Evolutionary conservation across 2,888 invertebrate genomes (phyloP).

Genomic region (Lamellibrachia columna): DNA sequence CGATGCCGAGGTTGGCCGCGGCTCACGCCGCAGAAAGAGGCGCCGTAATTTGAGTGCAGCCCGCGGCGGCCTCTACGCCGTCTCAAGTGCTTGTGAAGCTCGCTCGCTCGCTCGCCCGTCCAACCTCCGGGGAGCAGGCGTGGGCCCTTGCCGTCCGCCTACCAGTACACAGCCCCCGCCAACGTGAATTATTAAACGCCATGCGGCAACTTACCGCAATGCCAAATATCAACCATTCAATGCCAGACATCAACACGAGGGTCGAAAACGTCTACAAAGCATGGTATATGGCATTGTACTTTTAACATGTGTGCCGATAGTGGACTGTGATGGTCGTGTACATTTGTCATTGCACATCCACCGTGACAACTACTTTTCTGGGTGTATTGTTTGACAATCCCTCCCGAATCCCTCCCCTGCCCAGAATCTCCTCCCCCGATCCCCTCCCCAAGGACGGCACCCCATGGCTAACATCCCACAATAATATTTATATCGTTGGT

Average conservation of each 20-base stretch:
- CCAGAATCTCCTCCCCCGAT: too few relatives aligned
- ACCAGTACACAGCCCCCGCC: not conserved
- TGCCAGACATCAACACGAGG: not conserved
- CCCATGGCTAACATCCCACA: too few relatives aligned
- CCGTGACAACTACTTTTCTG: too few relatives aligned
- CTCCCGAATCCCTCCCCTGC: too few relatives aligned
- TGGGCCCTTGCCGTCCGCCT: not conserved
- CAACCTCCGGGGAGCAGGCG: not conserved
- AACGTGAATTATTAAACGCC: not conserved
- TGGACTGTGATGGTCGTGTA: too few relatives aligned
- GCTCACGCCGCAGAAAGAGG: not conserved
- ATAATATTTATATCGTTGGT: too few relatives aligned
- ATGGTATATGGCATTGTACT: not conserved
- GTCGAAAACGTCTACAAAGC: not conserved
- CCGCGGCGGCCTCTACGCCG: not conserved
- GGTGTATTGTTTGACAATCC: too few relatives aligned
- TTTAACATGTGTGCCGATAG: too few relatives aligned
- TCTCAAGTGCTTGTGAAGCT: not conserved
- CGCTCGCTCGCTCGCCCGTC: not conserved
- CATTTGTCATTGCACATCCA: too few relatives aligned
- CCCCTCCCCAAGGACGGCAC: too few relatives aligned
- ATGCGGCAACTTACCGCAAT: not conserved
- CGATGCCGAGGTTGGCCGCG: not conserved
- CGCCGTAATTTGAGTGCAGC: slow-evolving; percentile 6
- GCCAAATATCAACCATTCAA: not conserved